These are phyloP conservation scores for Heliconius himera DNA, from an alignment of 1,140 invertebrate genomes.

Conservation along the genomic window DNA sequence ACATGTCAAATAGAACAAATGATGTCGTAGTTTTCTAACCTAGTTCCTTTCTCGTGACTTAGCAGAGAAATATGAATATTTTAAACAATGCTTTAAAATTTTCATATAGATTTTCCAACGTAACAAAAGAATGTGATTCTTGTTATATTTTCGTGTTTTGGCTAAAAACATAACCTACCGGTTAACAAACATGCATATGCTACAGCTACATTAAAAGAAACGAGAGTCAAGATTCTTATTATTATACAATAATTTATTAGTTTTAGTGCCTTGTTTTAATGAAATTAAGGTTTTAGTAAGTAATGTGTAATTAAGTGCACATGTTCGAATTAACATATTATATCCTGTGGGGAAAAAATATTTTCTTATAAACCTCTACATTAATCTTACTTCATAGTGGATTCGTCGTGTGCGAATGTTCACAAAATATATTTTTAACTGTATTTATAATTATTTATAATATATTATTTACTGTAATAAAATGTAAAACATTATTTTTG, in stretches of 20 bases:
- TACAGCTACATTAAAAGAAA: too few species aligned
- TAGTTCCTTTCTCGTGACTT: neutral
- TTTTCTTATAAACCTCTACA: neutral
- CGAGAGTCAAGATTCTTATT: too few species aligned
- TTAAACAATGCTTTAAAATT: neutral
- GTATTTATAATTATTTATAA: neutral
- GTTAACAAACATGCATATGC: neutral
- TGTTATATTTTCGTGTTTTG: neutral
- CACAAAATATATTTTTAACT: neutral
- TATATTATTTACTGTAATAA: neutral
- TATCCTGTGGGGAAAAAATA: neutral
- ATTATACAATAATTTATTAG: too few species aligned
- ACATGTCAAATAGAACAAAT: constrained; percentile 9
- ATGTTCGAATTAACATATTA: neutral
- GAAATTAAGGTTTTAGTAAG: neutral
- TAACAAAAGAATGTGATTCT: neutral
- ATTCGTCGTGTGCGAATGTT: neutral
- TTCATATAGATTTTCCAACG: neutral
- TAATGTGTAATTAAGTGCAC: neutral
- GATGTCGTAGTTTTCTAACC: neutral
- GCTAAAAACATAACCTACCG: neutral
- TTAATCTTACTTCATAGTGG: neutral
- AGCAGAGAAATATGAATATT: constrained; percentile 7
- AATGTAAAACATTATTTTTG: neutral
- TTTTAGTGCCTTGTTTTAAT: neutral